A percentile compares a stretch with the other conserved stretches of the same genome.
Evolutionary conservation across 2,797 vertebrate genomes (phyloP).

Genomic region (Bovichtus variegatus): DNA sequence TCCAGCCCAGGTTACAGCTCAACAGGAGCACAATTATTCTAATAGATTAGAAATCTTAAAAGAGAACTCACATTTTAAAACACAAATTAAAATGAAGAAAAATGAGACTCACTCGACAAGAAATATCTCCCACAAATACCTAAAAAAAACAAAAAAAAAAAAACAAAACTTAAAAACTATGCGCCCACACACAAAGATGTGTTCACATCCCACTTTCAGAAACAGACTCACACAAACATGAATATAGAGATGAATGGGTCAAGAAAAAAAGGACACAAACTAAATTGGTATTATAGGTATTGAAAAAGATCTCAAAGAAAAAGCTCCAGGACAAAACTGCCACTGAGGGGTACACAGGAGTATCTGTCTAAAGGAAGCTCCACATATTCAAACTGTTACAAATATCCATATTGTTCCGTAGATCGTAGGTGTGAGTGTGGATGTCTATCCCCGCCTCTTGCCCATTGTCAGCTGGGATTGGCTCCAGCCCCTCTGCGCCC

Average conservation of each 20-base stretch:
- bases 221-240: neutral
- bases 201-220: neutral
- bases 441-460: neutral
- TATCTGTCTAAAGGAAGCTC: neutral
- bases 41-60: neutral
- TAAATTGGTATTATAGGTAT: neutral
- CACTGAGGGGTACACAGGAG: neutral
- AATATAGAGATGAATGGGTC: neutral
- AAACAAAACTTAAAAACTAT: neutral
- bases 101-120: neutral
- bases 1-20: too few relatives aligned
- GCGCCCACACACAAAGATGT: neutral
- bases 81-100: neutral
- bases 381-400: neutral
- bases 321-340: neutral
- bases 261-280: neutral
- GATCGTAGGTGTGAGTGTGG: neutral
- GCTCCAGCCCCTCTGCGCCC: too few relatives aligned
- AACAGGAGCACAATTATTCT: neutral
- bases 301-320: neutral
- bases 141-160: constrained; percentile 1
- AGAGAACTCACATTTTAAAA: neutral
- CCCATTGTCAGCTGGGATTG: neutral
- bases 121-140: neutral
- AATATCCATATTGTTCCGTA: neutral